Percentiles rank a stretch among this genome's conserved stretches.
Conservation (phyloP, 2,888 invertebrate species). For the Acronicta alni region DNA sequence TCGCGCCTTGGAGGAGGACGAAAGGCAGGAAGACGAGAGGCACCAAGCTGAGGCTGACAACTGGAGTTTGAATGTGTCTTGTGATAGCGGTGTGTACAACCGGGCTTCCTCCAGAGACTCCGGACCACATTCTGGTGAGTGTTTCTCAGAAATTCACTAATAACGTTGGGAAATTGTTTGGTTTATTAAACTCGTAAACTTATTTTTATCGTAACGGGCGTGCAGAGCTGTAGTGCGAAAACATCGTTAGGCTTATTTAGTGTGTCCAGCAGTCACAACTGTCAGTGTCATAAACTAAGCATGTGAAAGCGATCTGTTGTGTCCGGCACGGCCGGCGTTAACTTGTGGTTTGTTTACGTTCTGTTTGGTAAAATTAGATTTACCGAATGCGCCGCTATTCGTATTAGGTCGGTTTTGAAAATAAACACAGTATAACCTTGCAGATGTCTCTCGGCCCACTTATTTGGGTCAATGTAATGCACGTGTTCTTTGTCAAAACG, state of each 20-base stretch:
- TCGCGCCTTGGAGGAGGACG: conserved; percentile 85
- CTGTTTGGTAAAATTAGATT: conserved; percentile 84
- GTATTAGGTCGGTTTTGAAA: conserved; percentile 86
- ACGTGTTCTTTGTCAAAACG: conserved; percentile 80
- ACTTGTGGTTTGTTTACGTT: conserved; percentile 86
- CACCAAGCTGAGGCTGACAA: conserved; percentile 85
- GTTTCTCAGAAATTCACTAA: conserved; percentile 37
- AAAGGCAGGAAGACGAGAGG: conserved; percentile 81
- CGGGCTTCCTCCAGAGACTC: conserved; percentile 88
- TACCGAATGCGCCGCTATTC: conserved; percentile 81
- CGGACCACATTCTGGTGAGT: conserved; percentile 87
- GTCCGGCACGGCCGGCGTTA: conserved; percentile 70
- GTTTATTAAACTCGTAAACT: conserved; percentile 72
- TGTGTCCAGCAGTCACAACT: conserved; percentile 69
- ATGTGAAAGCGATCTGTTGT: conserved; percentile 72
- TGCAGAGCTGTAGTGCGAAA: conserved; percentile 65
- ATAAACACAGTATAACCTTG: conserved; percentile 86
- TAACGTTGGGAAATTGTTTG: conserved; percentile 47
- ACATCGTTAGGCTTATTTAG: conserved; percentile 77
- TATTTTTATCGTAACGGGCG: conserved; percentile 75
- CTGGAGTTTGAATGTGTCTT: conserved; percentile 88
- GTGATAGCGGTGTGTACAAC: conserved; percentile 90
- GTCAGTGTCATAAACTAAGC: conserved; percentile 74
- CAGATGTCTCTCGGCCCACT: conserved; percentile 78
- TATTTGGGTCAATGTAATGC: conserved; percentile 88